Evolutionary conservation across 2,888 invertebrate genomes (phyloP).

Genomic region (Creontiades dilutus): DNA sequence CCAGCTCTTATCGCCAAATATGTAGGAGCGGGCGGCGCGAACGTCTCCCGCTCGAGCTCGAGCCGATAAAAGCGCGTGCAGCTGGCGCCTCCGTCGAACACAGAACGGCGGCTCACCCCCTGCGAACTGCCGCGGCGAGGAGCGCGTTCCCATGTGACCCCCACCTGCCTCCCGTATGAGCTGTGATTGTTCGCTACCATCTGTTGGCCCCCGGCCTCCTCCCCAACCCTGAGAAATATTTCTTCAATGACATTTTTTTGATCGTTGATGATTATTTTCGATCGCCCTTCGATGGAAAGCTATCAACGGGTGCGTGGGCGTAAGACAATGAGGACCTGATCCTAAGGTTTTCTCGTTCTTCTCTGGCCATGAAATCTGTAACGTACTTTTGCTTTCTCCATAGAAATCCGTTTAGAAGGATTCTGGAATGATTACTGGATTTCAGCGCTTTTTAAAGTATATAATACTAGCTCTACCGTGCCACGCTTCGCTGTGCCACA

Average conservation of each 20-base stretch:
- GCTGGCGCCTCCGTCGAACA: background rate
- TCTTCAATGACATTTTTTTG: constrained; percentile 24
- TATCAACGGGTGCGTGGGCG: background rate
- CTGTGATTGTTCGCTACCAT: constrained; percentile 53
- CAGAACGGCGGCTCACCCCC: constrained; percentile 30
- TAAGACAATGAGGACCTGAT: background rate
- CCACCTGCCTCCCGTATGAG: constrained; percentile 44
- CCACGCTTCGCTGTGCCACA: too few relatives aligned
- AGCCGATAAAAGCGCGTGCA: constrained; percentile 50
- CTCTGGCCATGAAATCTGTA: too few relatives aligned
- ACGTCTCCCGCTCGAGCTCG: too few relatives aligned
- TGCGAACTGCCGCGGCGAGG: constrained; percentile 7
- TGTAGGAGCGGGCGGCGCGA: background rate
- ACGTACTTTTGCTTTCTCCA: too few relatives aligned
- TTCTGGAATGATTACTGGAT: too few relatives aligned
- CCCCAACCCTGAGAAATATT: constrained; percentile 63
- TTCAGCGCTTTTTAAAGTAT: too few relatives aligned
- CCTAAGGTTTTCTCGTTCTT: background rate
- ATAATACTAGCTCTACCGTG: too few relatives aligned
- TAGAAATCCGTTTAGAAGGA: too few relatives aligned
- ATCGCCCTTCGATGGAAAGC: background rate
- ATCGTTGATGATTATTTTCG: background rate
- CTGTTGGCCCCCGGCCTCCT: constrained; percentile 28
- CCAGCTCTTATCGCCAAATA: background rate
- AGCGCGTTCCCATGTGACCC: constrained; percentile 46